Base-by-base conservation (phyloP, 2,113 vertebrate genomes). In the Elanoides forficatus region DNA sequence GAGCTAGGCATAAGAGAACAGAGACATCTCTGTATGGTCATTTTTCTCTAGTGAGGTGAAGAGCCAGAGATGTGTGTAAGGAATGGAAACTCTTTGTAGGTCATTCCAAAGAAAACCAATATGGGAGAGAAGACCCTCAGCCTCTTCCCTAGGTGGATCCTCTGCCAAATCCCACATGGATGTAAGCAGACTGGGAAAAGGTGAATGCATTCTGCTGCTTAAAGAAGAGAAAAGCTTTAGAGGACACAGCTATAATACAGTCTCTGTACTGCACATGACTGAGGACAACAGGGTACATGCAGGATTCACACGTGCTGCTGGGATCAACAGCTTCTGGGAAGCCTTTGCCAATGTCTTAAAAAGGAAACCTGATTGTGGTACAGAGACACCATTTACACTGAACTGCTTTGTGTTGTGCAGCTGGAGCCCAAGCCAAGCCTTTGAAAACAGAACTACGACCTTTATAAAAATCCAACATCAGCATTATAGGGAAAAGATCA, bases 251-350 rank as follows among this genome's bases (percentile, higher is more conserved):
- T 89, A 6, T 36, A 87, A 86, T 90, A 65, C 21, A 71, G 74
- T 36, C 21, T 79, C 71, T 86, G 52, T 75, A 38, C 38, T 82
- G 56, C 47, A 85, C 45, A 81, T 59, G 43, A 34, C 62, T 83
- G 43, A 83, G n/a, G 29, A 90, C 52, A 74, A 47, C 8, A 36
- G 47, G 16, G 67, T 92, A 60, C 34, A 60, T 5, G 53, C 22
- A 83, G 58, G 75, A 76, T 67, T 92, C 88, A 75, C n/a, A 82
- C 21, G 53, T 88, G 58, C 67, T 94, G 40, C 80, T 92, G 82
- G 58, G 75, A 88, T 88, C 71, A 95, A 82, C 71, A 86, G 66
- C 50, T 95, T 85, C 91, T 92, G 66, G 52, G 29, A 86, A 92
- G n/a, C 5, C 38, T 92, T 85, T 95, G 86, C 71, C 91, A 86